phyloP scores from a whole-genome alignment of 1,140 invertebrate species.

The Monomorium pharaonis region DNA sequence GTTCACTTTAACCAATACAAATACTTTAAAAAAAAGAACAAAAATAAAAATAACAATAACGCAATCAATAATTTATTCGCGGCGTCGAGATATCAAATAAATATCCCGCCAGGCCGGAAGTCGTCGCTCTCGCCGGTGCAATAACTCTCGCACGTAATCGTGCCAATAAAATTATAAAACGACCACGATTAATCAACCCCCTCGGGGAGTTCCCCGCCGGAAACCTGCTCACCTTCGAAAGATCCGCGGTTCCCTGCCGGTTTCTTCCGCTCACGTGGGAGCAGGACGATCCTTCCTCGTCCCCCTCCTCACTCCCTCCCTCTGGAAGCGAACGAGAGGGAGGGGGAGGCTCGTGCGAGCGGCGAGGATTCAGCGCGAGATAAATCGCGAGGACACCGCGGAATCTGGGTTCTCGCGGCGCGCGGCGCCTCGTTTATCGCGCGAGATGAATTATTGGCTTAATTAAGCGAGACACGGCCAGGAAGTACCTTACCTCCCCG shows the following conservation, averaged over 20 bases:
- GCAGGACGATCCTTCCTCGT: neutral
- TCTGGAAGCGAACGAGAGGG: neutral
- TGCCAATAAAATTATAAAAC: slow-evolving; percentile 33
- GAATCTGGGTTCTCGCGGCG: slow-evolving; percentile 13
- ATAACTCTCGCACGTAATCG: slow-evolving; percentile 26
- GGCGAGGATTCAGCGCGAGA: neutral
- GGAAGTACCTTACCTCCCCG: slow-evolving; percentile 4
- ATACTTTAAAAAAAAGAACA: no score
- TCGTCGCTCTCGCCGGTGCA: neutral
- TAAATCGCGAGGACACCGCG: neutral
- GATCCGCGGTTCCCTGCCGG: slow-evolving; percentile 45
- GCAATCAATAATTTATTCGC: neutral
- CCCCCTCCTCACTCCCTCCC: neutral
- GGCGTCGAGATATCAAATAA: neutral
- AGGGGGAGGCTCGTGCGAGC: neutral
- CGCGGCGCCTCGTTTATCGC: slow-evolving; percentile 4
- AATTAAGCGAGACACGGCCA: slow-evolving; percentile 46
- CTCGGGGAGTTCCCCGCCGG: neutral
- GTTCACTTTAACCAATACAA: neutral
- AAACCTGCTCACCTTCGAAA: slow-evolving; percentile 67
- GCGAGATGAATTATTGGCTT: slow-evolving; percentile 40
- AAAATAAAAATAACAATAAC: neutral
- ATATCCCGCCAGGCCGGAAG: neutral
- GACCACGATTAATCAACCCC: slow-evolving; percentile 18
- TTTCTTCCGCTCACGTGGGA: slow-evolving; percentile 54